These are phyloP conservation scores for Polyodon spathula DNA, from an alignment of 2,113 vertebrate genomes.

Conservation along the genomic window DNA sequence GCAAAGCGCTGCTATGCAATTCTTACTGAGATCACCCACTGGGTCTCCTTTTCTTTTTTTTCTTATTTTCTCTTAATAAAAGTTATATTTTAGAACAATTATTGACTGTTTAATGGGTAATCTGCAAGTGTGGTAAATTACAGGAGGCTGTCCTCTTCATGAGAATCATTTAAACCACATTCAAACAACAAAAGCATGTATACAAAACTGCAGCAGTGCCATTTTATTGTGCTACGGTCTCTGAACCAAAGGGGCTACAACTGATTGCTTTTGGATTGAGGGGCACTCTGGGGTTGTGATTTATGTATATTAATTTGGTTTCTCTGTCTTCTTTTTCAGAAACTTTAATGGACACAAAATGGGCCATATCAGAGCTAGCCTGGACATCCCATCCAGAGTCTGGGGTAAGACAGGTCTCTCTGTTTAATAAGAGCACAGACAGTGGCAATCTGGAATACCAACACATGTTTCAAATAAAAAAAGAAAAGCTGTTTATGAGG, in stretches of 20 bases:
- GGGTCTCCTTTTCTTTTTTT: constrained; percentile 9
- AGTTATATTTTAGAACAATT: too few relatives aligned
- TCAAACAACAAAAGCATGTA: too few relatives aligned
- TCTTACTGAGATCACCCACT: constrained; percentile 31
- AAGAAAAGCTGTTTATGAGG: too few relatives aligned
- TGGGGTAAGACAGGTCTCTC: constrained; percentile 67
- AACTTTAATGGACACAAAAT: constrained; percentile 95
- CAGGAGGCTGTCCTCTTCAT: too few relatives aligned
- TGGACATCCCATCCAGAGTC: constrained; percentile 94
- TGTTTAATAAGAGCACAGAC: background rate
- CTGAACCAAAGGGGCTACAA: too few relatives aligned
- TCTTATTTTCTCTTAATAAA: background rate
- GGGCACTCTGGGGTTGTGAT: too few relatives aligned
- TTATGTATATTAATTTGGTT: constrained; percentile 20
- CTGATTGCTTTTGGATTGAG: too few relatives aligned
- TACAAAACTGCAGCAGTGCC: too few relatives aligned
- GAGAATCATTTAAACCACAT: too few relatives aligned
- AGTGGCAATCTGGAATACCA: background rate
- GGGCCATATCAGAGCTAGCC: constrained; percentile 90
- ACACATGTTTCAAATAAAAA: background rate
- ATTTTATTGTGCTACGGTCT: too few relatives aligned
- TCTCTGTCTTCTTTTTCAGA: constrained; percentile 54
- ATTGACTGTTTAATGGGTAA: too few relatives aligned
- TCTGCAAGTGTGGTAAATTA: too few relatives aligned
- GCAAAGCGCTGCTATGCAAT: constrained; percentile 14